Evolutionary conservation across 92 coral and sea anemone genomes (phyloP).

Genomic region (Porites evermanni): DNA sequence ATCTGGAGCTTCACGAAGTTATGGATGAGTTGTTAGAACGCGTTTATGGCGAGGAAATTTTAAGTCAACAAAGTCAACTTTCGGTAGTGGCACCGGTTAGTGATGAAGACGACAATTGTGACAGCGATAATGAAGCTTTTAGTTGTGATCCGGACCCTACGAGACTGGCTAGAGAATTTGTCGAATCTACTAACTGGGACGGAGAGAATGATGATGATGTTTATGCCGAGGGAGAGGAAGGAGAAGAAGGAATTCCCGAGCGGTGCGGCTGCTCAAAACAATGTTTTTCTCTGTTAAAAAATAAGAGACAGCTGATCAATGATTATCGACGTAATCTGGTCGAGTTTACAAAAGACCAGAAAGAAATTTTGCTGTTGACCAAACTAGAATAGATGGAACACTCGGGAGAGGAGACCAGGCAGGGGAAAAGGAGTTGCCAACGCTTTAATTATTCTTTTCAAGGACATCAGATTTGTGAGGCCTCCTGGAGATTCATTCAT

Average conservation of each 20-base stretch:
- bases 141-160: too few species aligned
- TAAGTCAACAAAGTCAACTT: slow-evolving; percentile 6
- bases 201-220: slow-evolving; percentile 8
- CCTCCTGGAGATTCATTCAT: slow-evolving; percentile 9
- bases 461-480: slow-evolving; percentile 6
- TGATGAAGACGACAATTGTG: background rate
- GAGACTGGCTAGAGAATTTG: background rate
- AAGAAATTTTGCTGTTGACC: background rate
- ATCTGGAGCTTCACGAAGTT: background rate
- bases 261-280: background rate
- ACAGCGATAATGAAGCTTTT: slow-evolving; percentile 3
- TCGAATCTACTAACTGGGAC: background rate
- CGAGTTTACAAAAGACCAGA: too few species aligned
- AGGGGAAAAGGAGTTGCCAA: slow-evolving; percentile 4
- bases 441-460: slow-evolving; percentile 2
- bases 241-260: background rate
- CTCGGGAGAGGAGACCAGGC: slow-evolving; percentile 8
- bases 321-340: too few species aligned
- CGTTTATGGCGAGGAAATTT: background rate
- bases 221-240: slow-evolving; percentile 1
- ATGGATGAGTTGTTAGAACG: too few species aligned
- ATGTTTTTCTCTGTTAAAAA: background rate
- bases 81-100: background rate
- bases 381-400: slow-evolving; percentile 7
- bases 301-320: background rate